Evolutionary conservation across 2,113 vertebrate species (phyloP), one percentile per base, ranked within the genome.

Genomic region (Larimichthys polyactis): DNA sequence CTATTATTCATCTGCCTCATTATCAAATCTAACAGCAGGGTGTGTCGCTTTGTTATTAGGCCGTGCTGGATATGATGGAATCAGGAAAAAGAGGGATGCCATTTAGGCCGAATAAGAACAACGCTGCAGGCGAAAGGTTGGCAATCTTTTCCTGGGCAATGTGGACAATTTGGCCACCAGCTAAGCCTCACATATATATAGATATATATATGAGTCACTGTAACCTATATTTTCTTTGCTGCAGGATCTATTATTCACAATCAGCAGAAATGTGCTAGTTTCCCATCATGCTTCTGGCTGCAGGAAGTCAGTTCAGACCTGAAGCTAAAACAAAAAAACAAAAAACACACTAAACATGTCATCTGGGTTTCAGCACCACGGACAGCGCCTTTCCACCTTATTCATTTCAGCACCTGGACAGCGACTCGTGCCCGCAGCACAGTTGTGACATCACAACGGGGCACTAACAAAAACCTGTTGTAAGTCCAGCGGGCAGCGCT

Each of bases 11-110:
- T 92, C 85, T 32, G 71, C 85, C 87, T 93, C 89, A 90, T 92
- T 92, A 93, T 91, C 88, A 92, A 83, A 91, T 88, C 89, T 80
- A 90, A 92, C 90, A 94, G 90, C 85, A 83, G 91, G 93, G 87
- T 29, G 89, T 87, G 90, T 91, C 84, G 84, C 90, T 90, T 92
- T 89, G 87, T 93, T 91, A 89, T 80, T 66, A 83, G 76, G 85
- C 81, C 77, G 40, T n/a, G 82, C 70, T 85, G 82, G 59, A 84
- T 78, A n/a, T 82, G 82, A 85, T 76, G 86, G 88, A 80, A 87
- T 72, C 79, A 82, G 76, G 79, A 48, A 73, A 71, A 75, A 24
- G 43, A 40, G 9, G 46, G 79, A 75, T 55, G 78, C 60, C 76
- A 79, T 88, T 92, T 88, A 79, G 83, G 90, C 77, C 82, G 65